Conservation (phyloP, 2,797 vertebrate genomes). For the Hippoglossus hippoglossus region DNA sequence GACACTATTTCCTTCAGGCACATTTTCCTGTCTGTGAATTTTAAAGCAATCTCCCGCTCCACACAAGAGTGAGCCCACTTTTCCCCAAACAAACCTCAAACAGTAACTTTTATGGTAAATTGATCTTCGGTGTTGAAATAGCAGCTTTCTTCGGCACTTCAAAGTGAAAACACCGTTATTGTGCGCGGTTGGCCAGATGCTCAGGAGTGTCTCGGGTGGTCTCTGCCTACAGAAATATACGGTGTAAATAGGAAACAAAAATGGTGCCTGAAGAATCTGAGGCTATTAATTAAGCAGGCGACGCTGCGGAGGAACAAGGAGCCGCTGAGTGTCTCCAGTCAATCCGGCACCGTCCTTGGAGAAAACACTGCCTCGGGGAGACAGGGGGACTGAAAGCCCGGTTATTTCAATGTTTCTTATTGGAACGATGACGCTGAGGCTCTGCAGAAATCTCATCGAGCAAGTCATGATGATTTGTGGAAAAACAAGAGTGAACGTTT, state of each 20-base stretch:
- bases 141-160: conserved; percentile 46
- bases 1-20: conserved; percentile 36
- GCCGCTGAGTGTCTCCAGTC: conserved; percentile 48
- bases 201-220: conserved; percentile 50
- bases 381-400: conserved; percentile 19
- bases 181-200: conserved; percentile 43
- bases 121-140: conserved; percentile 54
- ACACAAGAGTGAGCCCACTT: conserved; percentile 33
- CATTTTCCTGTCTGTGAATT: conserved; percentile 48
- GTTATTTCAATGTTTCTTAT: conserved; percentile 31
- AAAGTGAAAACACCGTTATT: conserved; percentile 37
- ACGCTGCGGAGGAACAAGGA: conserved; percentile 50
- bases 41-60: conserved; percentile 46
- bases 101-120: conserved; percentile 52
- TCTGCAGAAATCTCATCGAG: conserved; percentile 8
- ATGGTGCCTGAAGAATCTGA: conserved; percentile 36
- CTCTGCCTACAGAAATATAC: conserved; percentile 42
- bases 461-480: conserved; percentile 18
- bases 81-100: conserved; percentile 43
- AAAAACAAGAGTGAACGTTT: conserved; percentile 17
- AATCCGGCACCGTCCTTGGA: conserved; percentile 37
- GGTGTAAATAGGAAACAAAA: conserved; percentile 55
- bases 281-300: conserved; percentile 59
- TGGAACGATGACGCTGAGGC: not conserved
- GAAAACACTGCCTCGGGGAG: conserved; percentile 45